These are phyloP conservation scores for Caenorhabditis sp. DNA, from an alignment of 2,888 invertebrate genomes.

Conservation along the genomic window DNA sequence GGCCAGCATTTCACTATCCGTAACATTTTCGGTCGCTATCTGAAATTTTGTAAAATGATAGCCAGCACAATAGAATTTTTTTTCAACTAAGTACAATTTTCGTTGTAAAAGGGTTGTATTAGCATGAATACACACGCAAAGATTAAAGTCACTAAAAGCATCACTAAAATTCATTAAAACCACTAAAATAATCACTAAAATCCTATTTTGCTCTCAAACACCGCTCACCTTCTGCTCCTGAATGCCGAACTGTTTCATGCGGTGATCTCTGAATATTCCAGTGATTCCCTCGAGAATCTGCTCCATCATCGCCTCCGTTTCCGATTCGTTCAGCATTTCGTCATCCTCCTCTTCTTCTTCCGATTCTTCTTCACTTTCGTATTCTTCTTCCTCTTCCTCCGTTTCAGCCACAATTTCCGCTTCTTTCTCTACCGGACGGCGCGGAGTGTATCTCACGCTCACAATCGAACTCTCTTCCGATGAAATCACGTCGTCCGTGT, in stretches of 20 bases:
- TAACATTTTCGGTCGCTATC: constrained; percentile 4
- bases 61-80: neutral
- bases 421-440: neutral
- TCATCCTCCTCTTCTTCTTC: constrained; percentile 17
- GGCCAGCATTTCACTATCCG: constrained; percentile 12
- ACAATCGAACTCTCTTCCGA: constrained; percentile 19
- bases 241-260: too few relatives aligned
- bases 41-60: constrained; percentile 2
- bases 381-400: constrained; percentile 5
- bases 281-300: constrained; percentile 10
- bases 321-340: neutral
- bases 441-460: constrained; percentile 22
- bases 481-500: constrained; percentile 25
- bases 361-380: constrained; percentile 6
- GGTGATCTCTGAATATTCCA: neutral
- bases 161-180: neutral
- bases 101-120: too few relatives aligned
- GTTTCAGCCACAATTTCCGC: neutral
- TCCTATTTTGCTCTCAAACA: too few relatives aligned
- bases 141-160: neutral
- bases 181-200: neutral
- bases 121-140: too few relatives aligned
- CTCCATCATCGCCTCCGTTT: constrained; percentile 10
- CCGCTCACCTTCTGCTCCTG: too few relatives aligned
- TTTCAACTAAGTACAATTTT: too few relatives aligned